A percentile compares a stretch with the other conserved stretches of the same genome.
phyloP scores from a whole-genome alignment of 2,888 invertebrate genomes.

The Philopedon plagiatum region DNA sequence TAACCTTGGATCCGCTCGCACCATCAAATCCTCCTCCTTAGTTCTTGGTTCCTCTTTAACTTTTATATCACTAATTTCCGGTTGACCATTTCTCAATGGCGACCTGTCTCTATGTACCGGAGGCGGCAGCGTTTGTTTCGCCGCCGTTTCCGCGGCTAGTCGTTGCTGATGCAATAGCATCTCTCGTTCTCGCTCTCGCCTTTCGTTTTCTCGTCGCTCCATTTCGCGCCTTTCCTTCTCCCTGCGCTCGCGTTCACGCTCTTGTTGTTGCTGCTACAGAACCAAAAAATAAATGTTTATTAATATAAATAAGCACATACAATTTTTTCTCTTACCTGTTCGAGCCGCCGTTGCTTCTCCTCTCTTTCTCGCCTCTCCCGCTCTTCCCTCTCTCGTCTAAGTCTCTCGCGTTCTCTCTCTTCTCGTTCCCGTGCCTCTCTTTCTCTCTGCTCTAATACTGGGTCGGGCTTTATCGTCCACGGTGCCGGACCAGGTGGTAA shows the following conservation, averaged over 20 bases:
- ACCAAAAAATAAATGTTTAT: conserved; percentile 31
- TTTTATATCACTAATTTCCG: conserved; percentile 69
- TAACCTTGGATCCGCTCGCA: conserved; percentile 68
- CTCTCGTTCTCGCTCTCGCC: conserved; percentile 75
- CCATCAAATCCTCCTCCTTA: conserved; percentile 65
- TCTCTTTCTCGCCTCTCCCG: conserved; percentile 74
- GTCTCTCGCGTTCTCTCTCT: conserved; percentile 72
- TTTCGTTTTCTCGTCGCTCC: conserved; percentile 73
- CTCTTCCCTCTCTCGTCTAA: conserved; percentile 73
- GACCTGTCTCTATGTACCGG: conserved; percentile 76
- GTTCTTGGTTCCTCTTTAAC: conserved; percentile 77
- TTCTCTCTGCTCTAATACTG: conserved; percentile 71
- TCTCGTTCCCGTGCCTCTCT: conserved; percentile 76
- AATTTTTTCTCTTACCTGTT: conserved; percentile 69
- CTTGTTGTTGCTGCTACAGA: conserved; percentile 66
- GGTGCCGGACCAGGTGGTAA: conserved; percentile 68
- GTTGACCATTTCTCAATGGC: conserved; percentile 80
- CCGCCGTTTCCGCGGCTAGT: conserved; percentile 67
- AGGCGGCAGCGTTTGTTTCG: conserved; percentile 64
- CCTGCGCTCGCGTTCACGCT: conserved; percentile 69
- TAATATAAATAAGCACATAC: too few species aligned
- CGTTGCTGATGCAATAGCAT: conserved; percentile 73
- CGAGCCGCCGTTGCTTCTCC: conserved; percentile 68
- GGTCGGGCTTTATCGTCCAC: conserved; percentile 80
- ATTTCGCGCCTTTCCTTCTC: conserved; percentile 72